These are phyloP conservation scores for Aleiodes leptofemur DNA, from an alignment of 2,888 invertebrate genomes.

Conservation along the genomic window DNA sequence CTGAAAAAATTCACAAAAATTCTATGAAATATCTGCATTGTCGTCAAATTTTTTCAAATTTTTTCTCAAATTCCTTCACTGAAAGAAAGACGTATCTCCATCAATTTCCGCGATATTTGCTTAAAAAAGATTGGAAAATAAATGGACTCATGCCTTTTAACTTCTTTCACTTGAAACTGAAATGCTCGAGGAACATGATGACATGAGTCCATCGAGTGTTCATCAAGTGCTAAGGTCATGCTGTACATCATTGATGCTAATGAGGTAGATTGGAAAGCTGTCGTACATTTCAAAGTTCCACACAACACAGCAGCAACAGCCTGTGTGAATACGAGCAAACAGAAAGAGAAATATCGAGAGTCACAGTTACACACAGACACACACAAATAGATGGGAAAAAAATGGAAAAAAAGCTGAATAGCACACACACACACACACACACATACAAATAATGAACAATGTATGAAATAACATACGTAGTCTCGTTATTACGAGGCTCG, in stretches of 20 bases:
- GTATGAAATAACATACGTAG: slow-evolving; percentile 56
- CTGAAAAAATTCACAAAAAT: too few relatives aligned
- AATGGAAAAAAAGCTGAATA: not conserved
- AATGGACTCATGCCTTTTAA: too few relatives aligned
- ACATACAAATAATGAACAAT: slow-evolving; percentile 56
- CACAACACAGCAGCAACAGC: not conserved
- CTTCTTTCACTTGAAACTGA: too few relatives aligned
- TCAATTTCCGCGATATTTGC: too few relatives aligned
- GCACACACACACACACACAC: slow-evolving; percentile 33
- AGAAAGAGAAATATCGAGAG: slow-evolving; percentile 13
- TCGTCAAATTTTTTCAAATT: too few relatives aligned
- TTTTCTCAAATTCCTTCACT: too few relatives aligned
- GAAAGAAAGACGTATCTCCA: too few relatives aligned
- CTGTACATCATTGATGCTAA: slow-evolving; percentile 69
- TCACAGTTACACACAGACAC: not conserved
- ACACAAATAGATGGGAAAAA: not conserved
- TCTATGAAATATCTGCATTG: too few relatives aligned
- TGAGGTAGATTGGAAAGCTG: slow-evolving; percentile 71
- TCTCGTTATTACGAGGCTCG: slow-evolving; percentile 16
- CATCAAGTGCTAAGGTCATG: slow-evolving; percentile 33
- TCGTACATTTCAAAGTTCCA: slow-evolving; percentile 65
- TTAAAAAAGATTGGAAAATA: too few relatives aligned
- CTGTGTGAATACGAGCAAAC: slow-evolving; percentile 8
- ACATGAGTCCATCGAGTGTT: slow-evolving; percentile 8
- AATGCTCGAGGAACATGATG: slow-evolving; percentile 34